Base-by-base conservation (phyloP, 2,888 invertebrate genomes). In the Athetis lepigone region DNA sequence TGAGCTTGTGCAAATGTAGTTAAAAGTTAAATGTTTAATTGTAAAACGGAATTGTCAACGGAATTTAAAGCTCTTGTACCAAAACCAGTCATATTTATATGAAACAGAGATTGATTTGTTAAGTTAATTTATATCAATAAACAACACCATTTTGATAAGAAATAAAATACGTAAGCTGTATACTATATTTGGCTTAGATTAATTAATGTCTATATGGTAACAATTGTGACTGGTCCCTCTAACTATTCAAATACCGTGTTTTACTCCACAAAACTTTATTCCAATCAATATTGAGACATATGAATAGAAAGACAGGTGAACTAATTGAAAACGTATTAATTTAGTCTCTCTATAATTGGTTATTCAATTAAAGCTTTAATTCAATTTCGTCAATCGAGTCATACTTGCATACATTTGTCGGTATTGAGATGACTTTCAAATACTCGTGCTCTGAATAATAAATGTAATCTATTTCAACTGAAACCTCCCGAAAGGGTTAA, bases 1-100 rank as follows among this genome's bases (percentile, higher is more conserved):
- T 57, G 87, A 88, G 88, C 88, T 90, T 89, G 84, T 78, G 82
- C 85, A 85, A 82, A 82, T 79, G 71, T 73, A 84, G 45, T 42
- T 46, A 81, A 65, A 65, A 84, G 45, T 42, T 46, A 81, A 65
- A 65, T 11, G 40, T 69, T 75, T 77, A 56, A 65, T 73, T 79
- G 60, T 59, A 50, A 69, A 70, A 63, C 56, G 77, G 75, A 79
- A 81, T 82, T 82, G 63, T 78, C 27, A 36, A 19, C 8, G 40
- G 23, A 49, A 67, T 63, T 55, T 37, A 13, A 40, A 33, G 33
- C 36, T 56, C 27, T 42, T 39, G 16, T 55, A 37, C 23, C 13
- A 50, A 65, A 51, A 25, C 25, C 33, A 58, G 11, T 21, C 43
- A 39, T 16, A 25, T 50, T 23, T 19, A n/a, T n/a, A n/a, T 37